A percentile compares a stretch with the other conserved stretches of the same genome.
Conservation (phyloP, 2,113 vertebrate genomes). For the Sylvilagus bachmani region DNA sequence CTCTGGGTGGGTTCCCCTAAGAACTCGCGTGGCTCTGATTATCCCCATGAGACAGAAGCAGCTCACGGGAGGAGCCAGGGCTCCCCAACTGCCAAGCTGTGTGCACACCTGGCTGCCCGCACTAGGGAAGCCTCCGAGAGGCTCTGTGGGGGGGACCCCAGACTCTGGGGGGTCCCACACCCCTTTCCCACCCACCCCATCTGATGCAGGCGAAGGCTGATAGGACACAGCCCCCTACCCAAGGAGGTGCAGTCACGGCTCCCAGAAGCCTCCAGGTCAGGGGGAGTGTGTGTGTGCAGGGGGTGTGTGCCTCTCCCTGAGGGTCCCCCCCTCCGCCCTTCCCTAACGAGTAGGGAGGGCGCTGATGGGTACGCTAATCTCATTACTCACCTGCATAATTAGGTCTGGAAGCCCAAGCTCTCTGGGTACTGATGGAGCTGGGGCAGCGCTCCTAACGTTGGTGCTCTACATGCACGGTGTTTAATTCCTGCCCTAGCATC, state of each 20-base stretch:
- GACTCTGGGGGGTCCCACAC: too few species aligned
- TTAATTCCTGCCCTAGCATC: conserved; percentile 72
- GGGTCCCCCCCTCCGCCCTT: too few species aligned
- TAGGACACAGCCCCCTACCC: not conserved
- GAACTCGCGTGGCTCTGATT: not conserved
- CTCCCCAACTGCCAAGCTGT: too few species aligned
- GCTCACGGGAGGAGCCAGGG: too few species aligned
- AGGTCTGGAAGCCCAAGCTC: conserved; percentile 81
- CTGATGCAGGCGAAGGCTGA: not conserved
- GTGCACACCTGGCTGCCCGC: too few species aligned
- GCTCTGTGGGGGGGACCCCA: too few species aligned
- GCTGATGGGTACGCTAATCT: conserved; percentile 84
- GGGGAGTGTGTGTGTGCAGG: too few species aligned
- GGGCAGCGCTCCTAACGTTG: conserved; percentile 85
- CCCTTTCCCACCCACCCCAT: not conserved
- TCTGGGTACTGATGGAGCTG: conserved; percentile 82
- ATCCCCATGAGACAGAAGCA: too few species aligned
- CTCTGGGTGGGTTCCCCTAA: rapidly evolving
- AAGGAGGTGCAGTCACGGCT: not conserved
- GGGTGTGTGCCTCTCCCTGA: too few species aligned
- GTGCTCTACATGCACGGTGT: conserved; percentile 65
- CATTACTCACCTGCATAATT: conserved; percentile 87
- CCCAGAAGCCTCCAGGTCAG: not conserved
- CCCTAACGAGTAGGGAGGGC: conserved; percentile 67
- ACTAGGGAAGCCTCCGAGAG: not conserved